Conservation (phyloP, 2,797 vertebrate species). For the Epinephelus awoara region DNA sequence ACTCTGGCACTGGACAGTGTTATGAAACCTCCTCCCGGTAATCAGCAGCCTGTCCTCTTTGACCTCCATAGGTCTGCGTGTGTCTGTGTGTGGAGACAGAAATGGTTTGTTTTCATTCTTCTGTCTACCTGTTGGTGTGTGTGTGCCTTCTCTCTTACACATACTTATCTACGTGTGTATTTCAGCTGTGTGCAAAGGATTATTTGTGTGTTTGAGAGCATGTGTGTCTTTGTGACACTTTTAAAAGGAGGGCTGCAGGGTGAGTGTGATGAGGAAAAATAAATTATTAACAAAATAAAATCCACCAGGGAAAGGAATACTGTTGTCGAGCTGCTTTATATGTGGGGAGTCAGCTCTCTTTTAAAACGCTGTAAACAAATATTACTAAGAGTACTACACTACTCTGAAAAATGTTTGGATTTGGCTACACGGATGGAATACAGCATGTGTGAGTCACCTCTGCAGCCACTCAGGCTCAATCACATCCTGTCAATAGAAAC, state of each 20-base stretch:
- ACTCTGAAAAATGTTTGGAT: constrained; percentile 8
- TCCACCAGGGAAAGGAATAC: background rate
- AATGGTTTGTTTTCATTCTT: background rate
- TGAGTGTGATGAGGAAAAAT: constrained; percentile 9
- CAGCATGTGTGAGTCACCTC: constrained; percentile 18
- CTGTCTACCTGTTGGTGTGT: constrained; percentile 6
- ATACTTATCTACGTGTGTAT: background rate
- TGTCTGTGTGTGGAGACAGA: background rate
- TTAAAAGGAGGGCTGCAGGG: background rate
- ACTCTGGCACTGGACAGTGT: constrained; percentile 18
- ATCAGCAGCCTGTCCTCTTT: constrained; percentile 44
- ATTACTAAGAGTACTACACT: constrained; percentile 6
- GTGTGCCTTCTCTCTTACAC: background rate
- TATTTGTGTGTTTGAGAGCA: background rate
- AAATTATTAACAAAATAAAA: constrained; percentile 24
- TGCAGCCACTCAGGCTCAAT: constrained; percentile 22
- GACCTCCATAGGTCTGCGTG: constrained; percentile 29
- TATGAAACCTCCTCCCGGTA: constrained; percentile 46
- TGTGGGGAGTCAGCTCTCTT: background rate
- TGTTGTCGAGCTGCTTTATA: constrained; percentile 11
- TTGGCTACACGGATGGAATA: background rate
- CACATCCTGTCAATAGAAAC: constrained; percentile 13
- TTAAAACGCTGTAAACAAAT: constrained; percentile 36
- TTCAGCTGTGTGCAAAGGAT: background rate
- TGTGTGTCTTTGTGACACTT: background rate